Base-by-base conservation (phyloP, 2,113 vertebrate genomes). In the Centropus unirufus region DNA sequence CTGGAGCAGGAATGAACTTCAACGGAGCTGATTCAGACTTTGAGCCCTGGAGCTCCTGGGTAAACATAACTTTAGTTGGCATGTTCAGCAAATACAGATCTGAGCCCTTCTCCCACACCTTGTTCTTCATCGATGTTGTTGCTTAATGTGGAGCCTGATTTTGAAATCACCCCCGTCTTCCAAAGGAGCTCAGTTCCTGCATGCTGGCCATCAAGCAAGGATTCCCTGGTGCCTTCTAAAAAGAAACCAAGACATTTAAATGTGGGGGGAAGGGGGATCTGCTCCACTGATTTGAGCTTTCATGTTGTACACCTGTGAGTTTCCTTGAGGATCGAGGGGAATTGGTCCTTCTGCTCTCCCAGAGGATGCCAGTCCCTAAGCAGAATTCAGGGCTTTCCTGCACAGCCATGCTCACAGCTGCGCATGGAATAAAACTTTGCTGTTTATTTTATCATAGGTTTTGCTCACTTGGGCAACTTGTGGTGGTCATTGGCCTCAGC, bases 371-470 rank as follows among this genome's bases (percentile, higher is more conserved):
- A 7, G 19, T 32, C 8, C 0, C 42, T 57, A 16, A 70, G 36
- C 55, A 78, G 34, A 40, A 11, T 2, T 0, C 2, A 2, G 20
- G 16, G 21, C 34, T 62, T 62, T 20, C 29, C 62, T 78, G 30
- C n/a, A 49, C 8, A 24, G 11, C 42, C 57, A 23, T 0, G 0
- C 36, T 76, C 14, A 20, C 19, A 17, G 30, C 29, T 0, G 0
- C 17, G 17, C 12, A 22, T 20, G 11, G 46, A 77, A 9, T 34
- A 46, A 59, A 44, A 23, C 26, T 59, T 67, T 44, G 34, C 24
- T 75, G 17, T 64, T 89, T 8, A 18, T 62, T 75, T 82, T 44
- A n/a, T 21, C 11, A 49, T 40, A 72, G 64, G 24, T 46, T 86
- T 59, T 87, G 15, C 27, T 85, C 30, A 14, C 27, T 73, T 84